These are phyloP conservation scores for Sussaba pulchella DNA, from an alignment of 2,888 invertebrate species.

Conservation along the genomic window DNA sequence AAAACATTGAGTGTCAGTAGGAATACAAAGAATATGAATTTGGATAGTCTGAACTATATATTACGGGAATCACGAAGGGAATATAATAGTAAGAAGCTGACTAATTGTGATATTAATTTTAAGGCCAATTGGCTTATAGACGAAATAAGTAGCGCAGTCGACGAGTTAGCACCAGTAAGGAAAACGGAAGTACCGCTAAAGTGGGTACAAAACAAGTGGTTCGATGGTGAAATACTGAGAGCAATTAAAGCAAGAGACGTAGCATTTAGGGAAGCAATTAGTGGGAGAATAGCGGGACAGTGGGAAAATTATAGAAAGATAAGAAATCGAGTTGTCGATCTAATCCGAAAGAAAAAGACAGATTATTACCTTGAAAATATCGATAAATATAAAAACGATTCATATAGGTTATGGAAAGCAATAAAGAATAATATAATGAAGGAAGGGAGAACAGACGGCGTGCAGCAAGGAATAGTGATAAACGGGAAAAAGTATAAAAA, in stretches of 20 bases:
- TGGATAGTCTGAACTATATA: too few relatives aligned
- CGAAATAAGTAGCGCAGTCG: background rate
- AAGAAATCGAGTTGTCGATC: slow-evolving; percentile 7
- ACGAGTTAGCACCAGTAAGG: background rate
- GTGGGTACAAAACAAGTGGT: slow-evolving; percentile 11
- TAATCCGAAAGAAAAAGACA: slow-evolving; percentile 1
- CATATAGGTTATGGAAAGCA: slow-evolving; percentile 1
- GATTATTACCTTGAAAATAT: slow-evolving; percentile 3
- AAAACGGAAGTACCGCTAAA: background rate
- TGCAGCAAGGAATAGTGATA: background rate
- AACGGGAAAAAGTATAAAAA: background rate
- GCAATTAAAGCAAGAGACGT: background rate
- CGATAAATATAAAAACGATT: slow-evolving; percentile 18
- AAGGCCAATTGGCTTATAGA: background rate
- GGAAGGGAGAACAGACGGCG: background rate
- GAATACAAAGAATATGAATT: too few relatives aligned
- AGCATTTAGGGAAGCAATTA: background rate
- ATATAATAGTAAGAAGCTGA: too few relatives aligned
- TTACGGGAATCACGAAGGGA: too few relatives aligned
- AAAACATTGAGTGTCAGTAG: too few relatives aligned
- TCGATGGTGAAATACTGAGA: background rate
- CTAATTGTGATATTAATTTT: too few relatives aligned
- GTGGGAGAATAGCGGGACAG: background rate
- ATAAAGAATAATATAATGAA: slow-evolving; percentile 16
- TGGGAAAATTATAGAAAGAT: background rate